Evolutionary conservation across 2,888 invertebrate species (phyloP).

Genomic region (Stictocephala bisonia): DNA sequence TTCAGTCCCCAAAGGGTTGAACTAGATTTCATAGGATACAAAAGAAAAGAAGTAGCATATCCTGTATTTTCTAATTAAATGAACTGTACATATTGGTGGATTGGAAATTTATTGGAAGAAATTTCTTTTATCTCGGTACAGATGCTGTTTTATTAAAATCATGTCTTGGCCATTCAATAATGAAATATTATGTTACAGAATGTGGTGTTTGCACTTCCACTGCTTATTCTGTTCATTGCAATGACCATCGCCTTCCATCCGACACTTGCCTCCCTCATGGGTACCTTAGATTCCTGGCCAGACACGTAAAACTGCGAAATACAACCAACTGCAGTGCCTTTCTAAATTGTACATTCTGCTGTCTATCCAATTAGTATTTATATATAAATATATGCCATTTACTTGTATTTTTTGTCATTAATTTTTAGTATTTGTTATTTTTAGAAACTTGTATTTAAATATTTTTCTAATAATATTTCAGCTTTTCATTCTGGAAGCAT

Average conservation of each 20-base stretch:
- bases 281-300: slow-evolving; percentile 52
- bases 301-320: background rate
- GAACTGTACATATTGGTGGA: too few relatives aligned
- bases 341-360: background rate
- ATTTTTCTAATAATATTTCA: slow-evolving; percentile 21
- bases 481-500: slow-evolving; percentile 3
- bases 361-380: too few relatives aligned
- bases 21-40: too few relatives aligned
- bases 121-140: too few relatives aligned
- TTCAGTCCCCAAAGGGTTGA: too few relatives aligned
- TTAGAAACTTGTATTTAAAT: background rate
- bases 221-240: slow-evolving; percentile 52
- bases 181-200: slow-evolving; percentile 51
- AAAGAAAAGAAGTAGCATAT: too few relatives aligned
- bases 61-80: too few relatives aligned
- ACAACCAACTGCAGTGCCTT: slow-evolving; percentile 28
- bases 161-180: too few relatives aligned
- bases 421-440: background rate
- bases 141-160: slow-evolving; percentile 22
- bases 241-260: slow-evolving; percentile 54
- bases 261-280: slow-evolving; percentile 52
- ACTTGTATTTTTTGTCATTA: background rate
- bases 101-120: too few relatives aligned
- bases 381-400: too few relatives aligned
- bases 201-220: slow-evolving; percentile 52